These are phyloP conservation scores for Gila robusta DNA, from an alignment of 2,797 vertebrate genomes.

Conservation along the genomic window DNA sequence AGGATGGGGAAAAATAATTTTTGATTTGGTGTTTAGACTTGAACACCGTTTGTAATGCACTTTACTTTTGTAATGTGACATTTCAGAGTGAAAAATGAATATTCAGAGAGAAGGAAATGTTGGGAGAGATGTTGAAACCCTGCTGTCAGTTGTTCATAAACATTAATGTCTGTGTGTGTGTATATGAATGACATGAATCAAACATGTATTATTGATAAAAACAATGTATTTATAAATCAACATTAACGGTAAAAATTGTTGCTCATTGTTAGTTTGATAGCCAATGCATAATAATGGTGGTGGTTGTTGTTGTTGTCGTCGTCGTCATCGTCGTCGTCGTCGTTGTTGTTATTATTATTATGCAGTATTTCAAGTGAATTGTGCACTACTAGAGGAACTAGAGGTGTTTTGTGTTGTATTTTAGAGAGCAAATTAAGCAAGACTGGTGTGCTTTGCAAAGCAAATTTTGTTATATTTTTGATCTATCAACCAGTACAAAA, in stretches of 20 bases:
- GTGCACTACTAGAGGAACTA: no score
- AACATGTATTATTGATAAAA: no score
- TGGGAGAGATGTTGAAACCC: background rate
- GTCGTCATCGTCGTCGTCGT: no score
- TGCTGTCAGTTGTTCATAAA: no score
- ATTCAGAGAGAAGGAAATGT: background rate
- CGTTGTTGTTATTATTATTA: no score
- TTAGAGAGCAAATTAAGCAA: no score
- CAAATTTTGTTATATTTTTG: background rate
- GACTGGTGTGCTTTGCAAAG: background rate
- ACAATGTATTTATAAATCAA: background rate
- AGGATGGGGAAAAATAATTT: background rate
- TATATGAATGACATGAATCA: no score
- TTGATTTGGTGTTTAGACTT: background rate
- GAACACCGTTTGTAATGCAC: background rate
- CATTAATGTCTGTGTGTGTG: no score
- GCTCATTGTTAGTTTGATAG: background rate
- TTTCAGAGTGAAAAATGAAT: background rate
- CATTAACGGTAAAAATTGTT: background rate
- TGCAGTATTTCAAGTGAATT: no score
- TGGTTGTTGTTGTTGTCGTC: no score
- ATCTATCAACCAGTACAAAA: background rate
- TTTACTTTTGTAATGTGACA: background rate
- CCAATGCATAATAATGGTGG: no score
- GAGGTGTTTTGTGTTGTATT: background rate